Evolutionary conservation across 2,797 vertebrate genomes (phyloP).

Genomic region (Chelon labrosus): DNA sequence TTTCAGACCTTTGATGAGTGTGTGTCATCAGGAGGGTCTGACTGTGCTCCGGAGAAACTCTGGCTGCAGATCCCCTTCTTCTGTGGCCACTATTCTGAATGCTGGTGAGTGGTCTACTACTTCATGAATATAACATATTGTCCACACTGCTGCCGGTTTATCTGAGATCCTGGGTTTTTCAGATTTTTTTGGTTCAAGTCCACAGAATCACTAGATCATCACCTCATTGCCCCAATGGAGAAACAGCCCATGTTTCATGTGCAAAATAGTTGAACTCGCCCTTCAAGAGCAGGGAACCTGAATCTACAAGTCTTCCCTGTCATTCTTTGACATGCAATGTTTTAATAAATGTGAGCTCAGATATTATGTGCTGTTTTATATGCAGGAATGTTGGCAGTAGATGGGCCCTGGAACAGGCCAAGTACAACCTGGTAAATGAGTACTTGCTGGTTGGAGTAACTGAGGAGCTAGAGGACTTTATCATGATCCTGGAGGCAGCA

Average conservation of each 20-base stretch:
- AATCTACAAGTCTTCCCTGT: background rate
- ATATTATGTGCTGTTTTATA: constrained; percentile 48
- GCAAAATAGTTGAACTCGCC: too few species aligned
- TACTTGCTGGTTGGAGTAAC: constrained; percentile 97
- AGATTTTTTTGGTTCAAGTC: too few species aligned
- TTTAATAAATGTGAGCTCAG: background rate
- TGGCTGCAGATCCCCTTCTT: constrained; percentile 99
- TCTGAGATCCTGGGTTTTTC: too few species aligned
- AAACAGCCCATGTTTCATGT: too few species aligned
- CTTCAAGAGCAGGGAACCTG: too few species aligned
- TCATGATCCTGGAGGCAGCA: constrained; percentile 95
- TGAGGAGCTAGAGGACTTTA: constrained; percentile 97
- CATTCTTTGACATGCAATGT: too few species aligned
- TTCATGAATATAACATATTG: too few species aligned
- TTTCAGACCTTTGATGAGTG: constrained; percentile 97
- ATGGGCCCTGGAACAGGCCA: constrained; percentile 98
- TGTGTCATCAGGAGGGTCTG: constrained; percentile 93
- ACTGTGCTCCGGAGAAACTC: constrained; percentile 97
- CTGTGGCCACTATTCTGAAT: constrained; percentile 97
- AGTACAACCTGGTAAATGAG: constrained; percentile 95
- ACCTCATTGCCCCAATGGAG: too few species aligned
- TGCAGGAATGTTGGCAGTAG: constrained; percentile 94
- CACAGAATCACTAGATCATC: too few species aligned
- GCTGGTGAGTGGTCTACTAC: constrained; percentile 87
- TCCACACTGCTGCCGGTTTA: too few species aligned